Base-by-base conservation (phyloP, 2,888 invertebrate species). In the Synergus japonicus region DNA sequence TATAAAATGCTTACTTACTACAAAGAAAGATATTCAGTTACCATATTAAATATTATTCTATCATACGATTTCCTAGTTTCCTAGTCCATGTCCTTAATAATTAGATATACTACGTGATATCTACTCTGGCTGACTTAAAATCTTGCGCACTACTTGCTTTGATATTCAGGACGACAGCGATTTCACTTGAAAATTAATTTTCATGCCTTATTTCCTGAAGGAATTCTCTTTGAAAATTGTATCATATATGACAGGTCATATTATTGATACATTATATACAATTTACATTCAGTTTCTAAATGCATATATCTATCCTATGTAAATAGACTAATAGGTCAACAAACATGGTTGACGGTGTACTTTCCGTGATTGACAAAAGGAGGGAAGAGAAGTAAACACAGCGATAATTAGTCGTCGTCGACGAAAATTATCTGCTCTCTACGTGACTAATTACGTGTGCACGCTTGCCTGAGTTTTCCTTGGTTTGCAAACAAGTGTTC, bases 351-450 rank as follows among this genome's bases (percentile, higher is more conserved):
- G 73, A 73, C 49, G 54, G 37, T 73, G 73, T 73, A 73, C 54
- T 73, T 73, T 73, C 76, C 78, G 83, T 86, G 86, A 88, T 86
- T 88, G 88, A 84, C 87, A 89, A 88, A 87, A 84, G 86, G 83
- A 78, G 80, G 69, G 64, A 63, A 79, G 81, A 73, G 73, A 54
- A 73, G 29, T 54, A 73, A 73, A 73, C 54, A 73, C n/a, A 54
- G 37, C 73, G 73, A 73, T 86, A 87, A 87, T 85, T 87, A 87
- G 84, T 83, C 77, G 78, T 69, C 63, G 76, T 77, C 78, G 15
- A 60, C 79, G 81, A 83, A 83, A 85, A 82, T 81, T 83, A 84
- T 86, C 69, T 81, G 78, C 80, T 85, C 82, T 64, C 66, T 44
- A 81, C 67, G 80, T 83, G 83, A 83, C 83, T 76, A 43, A 73